Conservation (phyloP, 2,888 invertebrate genomes). For the Ischnura elegans region DNA sequence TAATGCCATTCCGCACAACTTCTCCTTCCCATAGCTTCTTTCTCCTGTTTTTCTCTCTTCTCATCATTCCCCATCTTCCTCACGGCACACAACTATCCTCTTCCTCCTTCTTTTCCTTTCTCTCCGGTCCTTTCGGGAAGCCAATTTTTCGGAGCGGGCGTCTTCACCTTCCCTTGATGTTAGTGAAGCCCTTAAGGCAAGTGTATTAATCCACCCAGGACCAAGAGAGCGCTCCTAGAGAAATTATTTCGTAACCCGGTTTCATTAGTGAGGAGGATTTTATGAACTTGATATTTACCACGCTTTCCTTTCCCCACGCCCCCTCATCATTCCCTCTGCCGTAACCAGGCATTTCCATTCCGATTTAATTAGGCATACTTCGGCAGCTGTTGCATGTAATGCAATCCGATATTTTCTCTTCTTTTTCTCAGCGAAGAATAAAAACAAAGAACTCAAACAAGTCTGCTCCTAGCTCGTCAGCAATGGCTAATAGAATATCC, state of each 20-base stretch:
- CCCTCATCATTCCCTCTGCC: neutral
- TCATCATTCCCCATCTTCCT: neutral
- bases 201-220: slow-evolving; percentile 16
- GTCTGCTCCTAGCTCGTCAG: neutral
- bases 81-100: too few relatives aligned
- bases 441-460: too few relatives aligned
- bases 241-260: neutral
- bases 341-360: neutral
- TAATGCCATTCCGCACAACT: neutral
- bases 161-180: slow-evolving; percentile 10
- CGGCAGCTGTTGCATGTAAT: neutral
- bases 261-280: slow-evolving; percentile 11
- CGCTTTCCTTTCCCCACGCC: neutral
- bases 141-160: neutral
- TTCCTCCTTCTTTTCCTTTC: neutral
- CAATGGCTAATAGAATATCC: neutral
- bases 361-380: neutral
- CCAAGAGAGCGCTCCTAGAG: neutral
- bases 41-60: neutral
- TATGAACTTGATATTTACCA: neutral
- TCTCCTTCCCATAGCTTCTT: neutral
- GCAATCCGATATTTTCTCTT: neutral
- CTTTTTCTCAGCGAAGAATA: neutral
- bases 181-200: neutral
- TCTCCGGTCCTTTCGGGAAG: too few relatives aligned